Percentiles rank a stretch among this genome's conserved stretches.
Conservation (phyloP, 2,113 vertebrate species). For the Psittacara wagleri region DNA sequence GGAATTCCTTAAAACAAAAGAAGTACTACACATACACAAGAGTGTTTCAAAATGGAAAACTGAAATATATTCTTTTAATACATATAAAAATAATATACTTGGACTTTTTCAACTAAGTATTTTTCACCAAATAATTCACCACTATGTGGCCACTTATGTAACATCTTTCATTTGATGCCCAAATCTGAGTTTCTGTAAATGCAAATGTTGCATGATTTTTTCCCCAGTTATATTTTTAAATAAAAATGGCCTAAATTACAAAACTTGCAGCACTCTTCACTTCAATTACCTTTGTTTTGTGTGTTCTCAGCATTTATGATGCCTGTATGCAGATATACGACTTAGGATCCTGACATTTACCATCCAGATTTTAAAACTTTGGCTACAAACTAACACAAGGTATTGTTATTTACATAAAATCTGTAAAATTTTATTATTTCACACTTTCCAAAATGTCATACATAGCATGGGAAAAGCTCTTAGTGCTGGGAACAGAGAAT, state of each 20-base stretch:
- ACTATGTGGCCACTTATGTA: background rate
- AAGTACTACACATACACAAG: background rate
- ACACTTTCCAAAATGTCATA: background rate
- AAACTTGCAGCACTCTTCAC: background rate
- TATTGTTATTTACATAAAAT: background rate
- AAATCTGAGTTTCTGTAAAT: background rate
- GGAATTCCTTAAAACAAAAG: background rate
- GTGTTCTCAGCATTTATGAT: background rate
- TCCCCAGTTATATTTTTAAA: background rate
- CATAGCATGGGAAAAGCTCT: background rate
- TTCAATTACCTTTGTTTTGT: background rate
- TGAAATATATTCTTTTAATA: background rate
- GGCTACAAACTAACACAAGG: background rate
- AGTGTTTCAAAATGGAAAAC: background rate
- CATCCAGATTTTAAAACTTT: background rate
- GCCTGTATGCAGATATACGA: background rate
- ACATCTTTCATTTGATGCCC: background rate
- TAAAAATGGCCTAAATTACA: background rate
- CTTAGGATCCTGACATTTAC: background rate
- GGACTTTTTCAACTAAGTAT: background rate
- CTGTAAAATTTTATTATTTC: background rate
- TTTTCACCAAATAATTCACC: background rate
- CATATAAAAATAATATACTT: background rate
- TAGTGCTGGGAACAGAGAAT: background rate
- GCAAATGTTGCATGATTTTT: background rate